These are phyloP conservation scores for Synergus umbraculus DNA, from an alignment of 2,888 invertebrate species.

Conservation along the genomic window DNA sequence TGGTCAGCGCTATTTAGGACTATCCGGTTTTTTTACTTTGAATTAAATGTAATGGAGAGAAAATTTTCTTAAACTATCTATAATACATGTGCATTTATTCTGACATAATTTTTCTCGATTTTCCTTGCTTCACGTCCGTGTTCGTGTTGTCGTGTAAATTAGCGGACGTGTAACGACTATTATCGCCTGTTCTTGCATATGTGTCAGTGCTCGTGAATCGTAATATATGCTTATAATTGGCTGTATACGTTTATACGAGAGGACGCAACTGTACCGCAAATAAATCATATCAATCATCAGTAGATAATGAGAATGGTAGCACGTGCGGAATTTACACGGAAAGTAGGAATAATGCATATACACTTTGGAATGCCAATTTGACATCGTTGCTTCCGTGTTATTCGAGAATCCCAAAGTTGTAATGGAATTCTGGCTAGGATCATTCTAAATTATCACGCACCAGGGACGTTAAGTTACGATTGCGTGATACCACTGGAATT, in stretches of 20 bases:
- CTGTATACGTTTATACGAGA: not conserved
- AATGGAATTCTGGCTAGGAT: slow-evolving; percentile 15
- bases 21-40: no score
- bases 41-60: no score
- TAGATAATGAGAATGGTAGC: slow-evolving; percentile 2
- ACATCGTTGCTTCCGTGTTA: slow-evolving; percentile 9
- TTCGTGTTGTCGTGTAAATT: not conserved
- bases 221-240: not conserved
- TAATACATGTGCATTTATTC: no score
- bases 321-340: not conserved
- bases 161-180: not conserved
- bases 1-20: no score
- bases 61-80: no score
- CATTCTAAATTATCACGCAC: slow-evolving; percentile 17
- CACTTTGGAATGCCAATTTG: slow-evolving; percentile 9
- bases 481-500: slow-evolving; percentile 9
- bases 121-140: not conserved
- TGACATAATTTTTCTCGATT: not conserved
- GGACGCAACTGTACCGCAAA: slow-evolving; percentile 3
- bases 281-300: slow-evolving; percentile 5
- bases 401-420: slow-evolving; percentile 3
- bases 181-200: not conserved
- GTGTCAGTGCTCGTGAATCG: not conserved
- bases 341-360: not conserved
- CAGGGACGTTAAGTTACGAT: slow-evolving; percentile 9